A percentile compares a stretch with the other conserved stretches of the same genome.
Conservation (phyloP, 2,113 vertebrate species). For the Vidua chalybeata region DNA sequence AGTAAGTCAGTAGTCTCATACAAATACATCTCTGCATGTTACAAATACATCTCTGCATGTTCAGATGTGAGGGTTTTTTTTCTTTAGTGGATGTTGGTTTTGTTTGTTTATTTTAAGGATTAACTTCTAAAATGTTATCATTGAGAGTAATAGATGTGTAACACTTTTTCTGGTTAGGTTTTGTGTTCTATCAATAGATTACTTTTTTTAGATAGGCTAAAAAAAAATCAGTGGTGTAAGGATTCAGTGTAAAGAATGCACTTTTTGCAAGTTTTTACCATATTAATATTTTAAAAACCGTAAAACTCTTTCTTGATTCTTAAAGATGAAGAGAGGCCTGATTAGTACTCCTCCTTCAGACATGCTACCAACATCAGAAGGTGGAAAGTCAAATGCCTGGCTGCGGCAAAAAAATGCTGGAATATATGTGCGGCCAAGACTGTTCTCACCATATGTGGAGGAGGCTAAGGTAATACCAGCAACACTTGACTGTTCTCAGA, state of each 20-base stretch:
- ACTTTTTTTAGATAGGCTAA: background rate
- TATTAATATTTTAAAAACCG: background rate
- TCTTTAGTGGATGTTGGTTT: background rate
- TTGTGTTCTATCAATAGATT: background rate
- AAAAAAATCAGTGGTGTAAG: background rate
- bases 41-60: background rate
- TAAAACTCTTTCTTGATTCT: slow-evolving; percentile 52
- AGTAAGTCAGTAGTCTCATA: slow-evolving; percentile 77
- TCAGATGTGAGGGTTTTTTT: background rate
- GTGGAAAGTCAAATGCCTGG: slow-evolving; percentile 96
- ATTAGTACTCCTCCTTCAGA: slow-evolving; percentile 98
- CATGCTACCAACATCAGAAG: slow-evolving; percentile 94
- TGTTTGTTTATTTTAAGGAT: background rate
- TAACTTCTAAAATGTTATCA: background rate
- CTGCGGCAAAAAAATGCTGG: slow-evolving; percentile 93
- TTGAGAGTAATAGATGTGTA: background rate
- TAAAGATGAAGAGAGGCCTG: slow-evolving; percentile 95
- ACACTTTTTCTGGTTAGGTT: background rate
- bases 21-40: background rate
- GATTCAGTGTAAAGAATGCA: background rate
- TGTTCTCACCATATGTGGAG: slow-evolving; percentile 91
- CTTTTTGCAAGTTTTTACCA: background rate
- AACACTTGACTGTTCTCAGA: background rate
- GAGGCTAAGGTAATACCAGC: slow-evolving; percentile 91
- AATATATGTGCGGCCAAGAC: slow-evolving; percentile 92